Evolutionary conservation across 2,888 invertebrate genomes (phyloP), one percentile per base, ranked within the genome.

Genomic region (Lasioglossum lativentre): DNA sequence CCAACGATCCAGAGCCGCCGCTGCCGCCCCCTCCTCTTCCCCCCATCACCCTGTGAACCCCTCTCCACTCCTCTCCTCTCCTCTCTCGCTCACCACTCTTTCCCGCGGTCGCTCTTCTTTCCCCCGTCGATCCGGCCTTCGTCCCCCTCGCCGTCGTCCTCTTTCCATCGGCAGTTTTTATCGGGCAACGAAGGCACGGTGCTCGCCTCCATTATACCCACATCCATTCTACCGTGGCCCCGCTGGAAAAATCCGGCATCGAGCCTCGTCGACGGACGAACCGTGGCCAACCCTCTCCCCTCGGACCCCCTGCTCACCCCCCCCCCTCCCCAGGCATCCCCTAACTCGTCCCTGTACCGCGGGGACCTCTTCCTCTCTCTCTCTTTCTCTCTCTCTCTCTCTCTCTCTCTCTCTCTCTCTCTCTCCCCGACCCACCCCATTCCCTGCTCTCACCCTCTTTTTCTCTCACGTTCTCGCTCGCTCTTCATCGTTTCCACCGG

Each of bases 141-240:
- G 78, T 76, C 68, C 78, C 75, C 79, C 81, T 71, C 85, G 30
- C 52, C 74, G 71, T 40, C 82, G 63, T 72, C 87, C 85, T 82
- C 87, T 80, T 88, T 80, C 89, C 90, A 90, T 90, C 90, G 90
- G 87, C 88, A 90, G 88, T 90, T 90, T 90, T 90, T 90, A 90
- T 90, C 90, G 90, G 90, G 82, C 90, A 89, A 85, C 89, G 90
- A 89, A 90, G 90, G 90, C 90, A 90, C 88, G 86, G 90, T 88
- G 87, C 88, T 90, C 90, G 90, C 90, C 88, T 90, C 90, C 90
- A 90, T 90, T 90, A 90, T 90, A 90, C 90, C 90, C 88, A 90
- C 90, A 86, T 90, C 88, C 90, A 89, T 90, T 90, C 90, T 88
- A 89, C 86, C 86, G 85, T 88, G 80, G 88, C 86, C 89, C 86